These are phyloP conservation scores for Synaphobranchus kaupii DNA, from an alignment of 2,797 vertebrate genomes.

Conservation along the genomic window DNA sequence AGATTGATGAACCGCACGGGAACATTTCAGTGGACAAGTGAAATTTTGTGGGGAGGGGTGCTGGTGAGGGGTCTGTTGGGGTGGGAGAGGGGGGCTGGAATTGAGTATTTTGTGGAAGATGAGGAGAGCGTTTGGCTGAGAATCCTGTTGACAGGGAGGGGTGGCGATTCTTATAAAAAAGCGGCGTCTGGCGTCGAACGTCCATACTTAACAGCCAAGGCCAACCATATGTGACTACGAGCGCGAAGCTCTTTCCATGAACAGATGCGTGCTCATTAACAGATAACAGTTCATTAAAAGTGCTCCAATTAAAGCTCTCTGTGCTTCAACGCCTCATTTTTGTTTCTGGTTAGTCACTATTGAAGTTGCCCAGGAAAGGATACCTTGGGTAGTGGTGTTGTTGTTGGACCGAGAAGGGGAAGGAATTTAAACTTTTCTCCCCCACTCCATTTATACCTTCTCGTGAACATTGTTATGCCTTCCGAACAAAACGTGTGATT, in stretches of 20 bases:
- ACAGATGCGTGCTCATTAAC: not conserved
- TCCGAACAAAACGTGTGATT: not conserved
- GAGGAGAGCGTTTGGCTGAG: not conserved
- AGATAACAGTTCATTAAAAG: constrained; percentile 1
- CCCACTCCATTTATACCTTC: not conserved
- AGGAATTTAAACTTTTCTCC: not conserved
- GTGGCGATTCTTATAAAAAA: not conserved
- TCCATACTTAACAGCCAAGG: not conserved
- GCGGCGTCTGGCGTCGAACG: not conserved
- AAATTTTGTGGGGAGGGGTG: not conserved
- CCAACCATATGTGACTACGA: not conserved
- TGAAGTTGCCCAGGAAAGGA: not conserved
- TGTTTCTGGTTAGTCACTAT: not conserved
- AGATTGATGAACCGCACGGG: not conserved
- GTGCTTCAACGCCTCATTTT: not conserved
- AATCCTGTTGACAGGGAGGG: not conserved
- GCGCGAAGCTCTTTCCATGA: not conserved
- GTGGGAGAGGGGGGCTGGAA: not conserved
- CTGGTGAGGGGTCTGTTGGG: not conserved
- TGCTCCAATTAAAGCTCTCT: constrained; percentile 2
- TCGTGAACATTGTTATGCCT: not conserved
- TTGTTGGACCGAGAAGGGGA: not conserved
- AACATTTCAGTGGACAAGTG: not conserved
- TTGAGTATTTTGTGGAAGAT: not conserved
- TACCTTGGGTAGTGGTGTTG: not conserved